Evolutionary conservation across 2,797 vertebrate genomes (phyloP), one percentile per base, ranked within the genome.

Genomic region (Acomys russatus): DNA sequence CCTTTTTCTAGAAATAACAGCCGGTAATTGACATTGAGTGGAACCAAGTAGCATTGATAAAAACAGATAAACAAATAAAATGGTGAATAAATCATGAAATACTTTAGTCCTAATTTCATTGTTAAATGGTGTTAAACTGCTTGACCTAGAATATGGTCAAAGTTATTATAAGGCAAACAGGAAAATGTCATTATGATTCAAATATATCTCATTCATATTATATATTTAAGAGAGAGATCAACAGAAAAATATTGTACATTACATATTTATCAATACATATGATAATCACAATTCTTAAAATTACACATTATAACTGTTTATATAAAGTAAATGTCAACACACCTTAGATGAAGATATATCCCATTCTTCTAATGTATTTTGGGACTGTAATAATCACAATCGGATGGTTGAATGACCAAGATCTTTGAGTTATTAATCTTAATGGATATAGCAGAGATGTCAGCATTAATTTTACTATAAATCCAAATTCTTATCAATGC

Each of bases 391-490:
- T 97, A 80, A 97, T 97, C 92, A 25, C 11, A 98, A 94, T 97
- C 86, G 94, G 95, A 76, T 59, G 95, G 30, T 91, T 96, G 79
- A 98, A 77, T 98, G 86, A 97, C 71, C 23, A 95, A 84, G 22
- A 93, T 92, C 84, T 97, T 98, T 98, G 17, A 98, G 97, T 97
- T 98, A 96, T 97, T 97, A 35, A 74, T 96, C 17, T 76, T 97
- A 98, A 96, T 95, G 61, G 68, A 97, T 90, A 92, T 44, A 94
- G 54, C 86, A 97, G 6, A 96, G 35, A 96, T 93, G 89, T 87
- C 93, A 96, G 25, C 92, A 90, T 96, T 97, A 86, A 94, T 96
- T 85, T 80, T 95, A 11, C 90, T 95, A 95, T 49, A 96, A 95
- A 97, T 85, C 97, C 61, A 88, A 92, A 14, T 35, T 93, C 9